phyloP scores from a whole-genome alignment of 2,888 invertebrate genomes.

The Dynastes tityus region DNA sequence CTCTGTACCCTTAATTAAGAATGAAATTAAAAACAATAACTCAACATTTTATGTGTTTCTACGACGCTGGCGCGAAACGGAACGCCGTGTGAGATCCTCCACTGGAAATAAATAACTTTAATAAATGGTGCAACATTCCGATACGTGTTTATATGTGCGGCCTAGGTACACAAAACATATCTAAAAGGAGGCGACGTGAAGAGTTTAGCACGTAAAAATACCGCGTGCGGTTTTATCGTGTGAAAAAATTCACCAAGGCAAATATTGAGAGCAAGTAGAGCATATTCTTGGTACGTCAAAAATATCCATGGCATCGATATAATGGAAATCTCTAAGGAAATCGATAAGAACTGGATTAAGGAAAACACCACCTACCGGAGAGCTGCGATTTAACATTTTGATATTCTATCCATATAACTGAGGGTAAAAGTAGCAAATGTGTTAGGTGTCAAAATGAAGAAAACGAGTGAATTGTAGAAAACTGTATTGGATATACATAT shows the following conservation, averaged over 20 bases:
- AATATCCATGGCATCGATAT: too few species aligned
- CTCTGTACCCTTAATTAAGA: constrained; percentile 50
- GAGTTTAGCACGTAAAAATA: too few species aligned
- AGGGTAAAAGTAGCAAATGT: too few species aligned
- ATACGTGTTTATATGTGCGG: constrained; percentile 47
- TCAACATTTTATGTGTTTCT: constrained; percentile 48
- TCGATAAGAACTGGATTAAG: too few species aligned
- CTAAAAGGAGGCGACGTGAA: neutral
- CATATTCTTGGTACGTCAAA: too few species aligned
- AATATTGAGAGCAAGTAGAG: neutral
- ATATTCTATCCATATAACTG: too few species aligned
- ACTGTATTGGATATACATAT: too few species aligned
- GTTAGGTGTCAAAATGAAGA: too few species aligned
- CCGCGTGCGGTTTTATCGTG: neutral
- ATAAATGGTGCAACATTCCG: constrained; percentile 63
- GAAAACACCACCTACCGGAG: too few species aligned
- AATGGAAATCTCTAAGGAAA: too few species aligned
- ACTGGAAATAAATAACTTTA: constrained; percentile 64
- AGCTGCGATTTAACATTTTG: too few species aligned
- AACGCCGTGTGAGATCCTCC: constrained; percentile 58
- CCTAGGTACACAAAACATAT: constrained; percentile 19
- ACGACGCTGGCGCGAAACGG: constrained; percentile 50
- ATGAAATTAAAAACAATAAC: constrained; percentile 52
- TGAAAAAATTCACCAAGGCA: neutral
- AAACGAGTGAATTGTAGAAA: too few species aligned